Evolutionary conservation across 2,888 invertebrate genomes (phyloP).

Genomic region (Thumatha senex): DNA sequence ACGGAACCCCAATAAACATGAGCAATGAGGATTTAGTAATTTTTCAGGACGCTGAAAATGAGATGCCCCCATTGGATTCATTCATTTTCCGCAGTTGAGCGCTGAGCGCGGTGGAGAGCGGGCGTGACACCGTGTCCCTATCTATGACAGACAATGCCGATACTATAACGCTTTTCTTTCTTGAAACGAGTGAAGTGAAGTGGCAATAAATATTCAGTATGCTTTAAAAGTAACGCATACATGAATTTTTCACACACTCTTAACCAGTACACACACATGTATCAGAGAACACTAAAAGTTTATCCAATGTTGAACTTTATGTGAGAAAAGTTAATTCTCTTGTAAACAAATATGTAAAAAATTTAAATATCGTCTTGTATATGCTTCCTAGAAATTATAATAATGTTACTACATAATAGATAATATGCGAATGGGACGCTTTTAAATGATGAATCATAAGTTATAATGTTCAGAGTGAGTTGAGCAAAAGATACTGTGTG

Average conservation of each 20-base stretch:
- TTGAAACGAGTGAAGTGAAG: conserved; percentile 40
- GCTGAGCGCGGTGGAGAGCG: conserved; percentile 61
- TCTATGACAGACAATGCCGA: conserved; percentile 30
- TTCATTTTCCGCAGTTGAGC: conserved; percentile 68
- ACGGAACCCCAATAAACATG: conserved; percentile 34
- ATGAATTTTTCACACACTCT: conserved; percentile 10
- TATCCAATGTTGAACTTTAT: conserved; percentile 25
- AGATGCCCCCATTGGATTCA: conserved; percentile 56
- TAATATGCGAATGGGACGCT: too few species aligned
- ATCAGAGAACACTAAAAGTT: conserved; percentile 31
- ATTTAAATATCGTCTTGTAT: conserved; percentile 11
- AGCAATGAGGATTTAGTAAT: conserved; percentile 40
- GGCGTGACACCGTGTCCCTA: conserved; percentile 45
- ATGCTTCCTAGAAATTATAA: conserved; percentile 4
- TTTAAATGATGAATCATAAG: too few species aligned
- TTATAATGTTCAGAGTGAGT: conserved; percentile 1
- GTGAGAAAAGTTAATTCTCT: conserved; percentile 33
- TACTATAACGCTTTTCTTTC: conserved; percentile 40
- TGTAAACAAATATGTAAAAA: conserved; percentile 21
- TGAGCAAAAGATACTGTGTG: conserved; percentile 31
- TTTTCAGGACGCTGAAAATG: conserved; percentile 56
- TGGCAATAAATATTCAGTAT: conserved; percentile 32
- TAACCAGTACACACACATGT: not conserved
- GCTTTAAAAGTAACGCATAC: conserved; percentile 18
- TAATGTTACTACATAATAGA: too few species aligned